phyloP scores from a whole-genome alignment of 2,113 vertebrate genomes.

The Bolborhynchus lineola region DNA sequence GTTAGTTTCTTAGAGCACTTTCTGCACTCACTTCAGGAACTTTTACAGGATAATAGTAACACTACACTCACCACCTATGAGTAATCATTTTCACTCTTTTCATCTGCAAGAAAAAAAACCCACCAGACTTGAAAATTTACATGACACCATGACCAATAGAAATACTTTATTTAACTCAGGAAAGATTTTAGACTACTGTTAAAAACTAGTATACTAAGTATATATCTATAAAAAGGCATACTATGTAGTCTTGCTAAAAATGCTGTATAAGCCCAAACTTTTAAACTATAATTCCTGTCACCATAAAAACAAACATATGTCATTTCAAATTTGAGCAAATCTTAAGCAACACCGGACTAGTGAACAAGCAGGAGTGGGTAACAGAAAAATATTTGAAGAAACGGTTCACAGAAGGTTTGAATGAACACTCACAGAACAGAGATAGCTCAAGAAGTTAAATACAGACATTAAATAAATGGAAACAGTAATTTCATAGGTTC shows the following conservation, averaged over 20 bases:
- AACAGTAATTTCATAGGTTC: not conserved
- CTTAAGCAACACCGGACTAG: not conserved
- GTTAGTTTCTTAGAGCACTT: not conserved
- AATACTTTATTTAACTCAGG: constrained; percentile 21
- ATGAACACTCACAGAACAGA: not conserved
- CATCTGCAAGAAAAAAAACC: not conserved
- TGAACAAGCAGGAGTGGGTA: not conserved
- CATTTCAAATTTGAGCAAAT: not conserved
- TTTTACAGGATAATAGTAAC: constrained; percentile 28
- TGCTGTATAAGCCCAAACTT: not conserved
- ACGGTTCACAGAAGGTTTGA: not conserved
- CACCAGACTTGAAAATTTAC: not conserved
- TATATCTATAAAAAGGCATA: not conserved
- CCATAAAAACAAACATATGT: not conserved
- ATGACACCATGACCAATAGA: not conserved
- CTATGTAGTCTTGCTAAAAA: not conserved
- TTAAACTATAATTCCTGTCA: not conserved
- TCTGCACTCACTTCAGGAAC: not conserved
- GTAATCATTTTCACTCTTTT: constrained; percentile 50
- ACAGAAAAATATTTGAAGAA: not conserved
- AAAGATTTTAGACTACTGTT: not conserved
- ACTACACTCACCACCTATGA: constrained; percentile 30
- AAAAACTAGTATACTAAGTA: not conserved
- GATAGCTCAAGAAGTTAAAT: not conserved
- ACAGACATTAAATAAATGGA: not conserved